Evolutionary conservation across 1,140 invertebrate genomes (phyloP).

Genomic region (Harlomillsia oculata): DNA sequence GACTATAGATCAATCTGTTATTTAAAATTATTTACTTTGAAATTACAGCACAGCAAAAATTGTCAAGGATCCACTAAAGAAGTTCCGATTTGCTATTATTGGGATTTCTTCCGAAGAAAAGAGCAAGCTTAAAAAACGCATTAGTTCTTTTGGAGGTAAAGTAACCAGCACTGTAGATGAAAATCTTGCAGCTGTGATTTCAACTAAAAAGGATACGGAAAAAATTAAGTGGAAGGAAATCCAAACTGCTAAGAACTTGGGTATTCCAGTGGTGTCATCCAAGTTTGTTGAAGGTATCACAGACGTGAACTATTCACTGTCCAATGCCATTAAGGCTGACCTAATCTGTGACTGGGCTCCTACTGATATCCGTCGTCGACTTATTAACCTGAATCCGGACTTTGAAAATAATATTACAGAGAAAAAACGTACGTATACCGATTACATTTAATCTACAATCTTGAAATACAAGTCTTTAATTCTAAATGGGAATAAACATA

Average conservation of each 20-base stretch:
- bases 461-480: too few relatives aligned
- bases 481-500: too few relatives aligned
- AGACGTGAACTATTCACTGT: constrained; percentile 46
- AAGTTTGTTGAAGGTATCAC: constrained; percentile 58
- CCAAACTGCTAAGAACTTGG: constrained; percentile 52
- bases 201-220: constrained; percentile 47
- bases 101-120: constrained; percentile 39
- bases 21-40: too few relatives aligned
- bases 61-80: not conserved
- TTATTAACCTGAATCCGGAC: constrained; percentile 8
- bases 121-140: constrained; percentile 55
- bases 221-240: constrained; percentile 43
- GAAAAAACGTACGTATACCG: not conserved
- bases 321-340: constrained; percentile 57
- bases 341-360: constrained; percentile 71
- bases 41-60: not conserved
- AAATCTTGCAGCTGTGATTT: constrained; percentile 60
- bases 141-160: constrained; percentile 64
- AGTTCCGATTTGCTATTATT: not conserved
- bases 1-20: too few relatives aligned
- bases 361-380: constrained; percentile 48
- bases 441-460: too few relatives aligned
- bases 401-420: constrained; percentile 12
- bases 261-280: constrained; percentile 68
- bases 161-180: constrained; percentile 47